Percentiles rank a stretch among this genome's conserved stretches.
Evolutionary conservation across 92 coral and sea anemone genomes (phyloP).

Genomic region (Actinostola sp.): DNA sequence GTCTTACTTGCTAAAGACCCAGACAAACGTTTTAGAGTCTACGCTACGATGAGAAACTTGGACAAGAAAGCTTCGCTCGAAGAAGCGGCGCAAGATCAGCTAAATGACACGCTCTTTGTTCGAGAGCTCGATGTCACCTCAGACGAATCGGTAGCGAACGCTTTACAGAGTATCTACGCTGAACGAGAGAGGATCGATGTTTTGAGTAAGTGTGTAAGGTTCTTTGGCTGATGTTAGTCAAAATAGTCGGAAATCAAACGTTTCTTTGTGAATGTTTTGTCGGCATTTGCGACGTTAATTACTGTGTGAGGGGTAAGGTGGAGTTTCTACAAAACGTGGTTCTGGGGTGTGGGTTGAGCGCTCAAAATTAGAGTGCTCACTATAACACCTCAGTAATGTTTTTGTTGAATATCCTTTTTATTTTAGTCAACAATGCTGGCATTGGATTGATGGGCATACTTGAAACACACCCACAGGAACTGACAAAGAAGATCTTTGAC

Average conservation of each 20-base stretch:
- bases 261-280: background rate
- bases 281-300: background rate
- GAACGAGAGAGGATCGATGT: constrained; percentile 81
- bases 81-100: constrained; percentile 62
- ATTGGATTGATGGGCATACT: constrained; percentile 79
- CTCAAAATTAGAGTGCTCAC: no score
- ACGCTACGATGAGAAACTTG: constrained; percentile 89
- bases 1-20: constrained; percentile 79
- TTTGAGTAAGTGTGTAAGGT: constrained; percentile 59
- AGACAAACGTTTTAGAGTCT: constrained; percentile 90
- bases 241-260: background rate
- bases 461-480: constrained; percentile 65
- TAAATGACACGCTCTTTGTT: constrained; percentile 77
- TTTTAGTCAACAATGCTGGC: constrained; percentile 89
- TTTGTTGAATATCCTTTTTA: no score
- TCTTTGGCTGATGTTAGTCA: background rate
- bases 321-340: no score
- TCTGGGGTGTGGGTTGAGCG: no score
- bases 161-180: constrained; percentile 69
- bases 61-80: constrained; percentile 70
- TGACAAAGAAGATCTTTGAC: constrained; percentile 65
- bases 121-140: constrained; percentile 84
- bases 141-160: constrained; percentile 77
- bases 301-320: background rate
- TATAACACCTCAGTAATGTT: no score